Evolutionary conservation across 2,888 invertebrate species (phyloP).

Genomic region (Oscheius sp.): DNA sequence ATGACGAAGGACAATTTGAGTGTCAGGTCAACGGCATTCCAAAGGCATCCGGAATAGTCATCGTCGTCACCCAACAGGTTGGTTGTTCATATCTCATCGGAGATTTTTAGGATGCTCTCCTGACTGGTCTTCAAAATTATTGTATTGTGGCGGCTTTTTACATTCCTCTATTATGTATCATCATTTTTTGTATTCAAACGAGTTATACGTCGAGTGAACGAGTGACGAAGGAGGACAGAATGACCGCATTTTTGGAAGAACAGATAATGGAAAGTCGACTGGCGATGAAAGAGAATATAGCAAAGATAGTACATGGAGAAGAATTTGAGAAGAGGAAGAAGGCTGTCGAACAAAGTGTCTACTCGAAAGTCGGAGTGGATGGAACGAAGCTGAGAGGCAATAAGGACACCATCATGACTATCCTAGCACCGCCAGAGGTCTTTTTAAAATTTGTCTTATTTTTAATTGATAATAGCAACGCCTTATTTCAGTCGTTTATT

Average conservation of each 20-base stretch:
- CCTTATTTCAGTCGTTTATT: too few relatives aligned
- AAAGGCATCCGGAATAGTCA: conserved; percentile 25
- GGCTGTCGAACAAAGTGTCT: conserved; percentile 1
- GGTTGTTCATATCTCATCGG: too few relatives aligned
- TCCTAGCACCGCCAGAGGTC: conserved; percentile 2
- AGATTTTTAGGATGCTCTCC: conserved; percentile 4
- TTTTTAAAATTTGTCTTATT: too few relatives aligned
- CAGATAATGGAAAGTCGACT: conserved; percentile 27
- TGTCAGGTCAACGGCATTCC: conserved; percentile 37
- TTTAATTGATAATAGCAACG: not conserved
- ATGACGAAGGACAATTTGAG: conserved; percentile 42
- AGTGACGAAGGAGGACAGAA: conserved; percentile 26
- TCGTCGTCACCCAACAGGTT: conserved; percentile 1
- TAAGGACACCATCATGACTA: conserved; percentile 17
- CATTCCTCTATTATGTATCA: not conserved
- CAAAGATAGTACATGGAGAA: conserved; percentile 20
- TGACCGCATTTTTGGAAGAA: conserved; percentile 40
- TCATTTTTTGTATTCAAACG: not conserved
- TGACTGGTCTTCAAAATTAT: conserved; percentile 3
- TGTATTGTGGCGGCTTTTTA: not conserved
- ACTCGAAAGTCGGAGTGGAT: not conserved
- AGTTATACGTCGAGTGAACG: not conserved
- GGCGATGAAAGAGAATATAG: conserved; percentile 13
- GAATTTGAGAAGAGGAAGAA: conserved; percentile 19
- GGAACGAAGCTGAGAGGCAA: not conserved